Evolutionary conservation across 2,888 invertebrate genomes (phyloP).

Genomic region (Clunio marinus): DNA sequence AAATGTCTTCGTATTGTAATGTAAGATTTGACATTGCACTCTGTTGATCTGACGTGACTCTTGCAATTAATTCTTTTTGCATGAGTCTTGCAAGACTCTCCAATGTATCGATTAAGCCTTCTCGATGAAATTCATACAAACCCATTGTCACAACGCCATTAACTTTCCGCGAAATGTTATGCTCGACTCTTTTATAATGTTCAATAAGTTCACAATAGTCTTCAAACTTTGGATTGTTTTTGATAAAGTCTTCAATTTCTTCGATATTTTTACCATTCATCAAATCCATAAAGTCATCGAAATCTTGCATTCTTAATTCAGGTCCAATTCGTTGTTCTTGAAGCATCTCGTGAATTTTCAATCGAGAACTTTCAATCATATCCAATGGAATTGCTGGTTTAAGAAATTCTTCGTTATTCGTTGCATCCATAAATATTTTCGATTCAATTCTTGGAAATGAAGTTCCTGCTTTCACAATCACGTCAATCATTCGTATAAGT

Average conservation of each 20-base stretch:
- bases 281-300: slow-evolving; percentile 72
- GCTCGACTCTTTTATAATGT: slow-evolving; percentile 60
- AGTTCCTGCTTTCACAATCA: slow-evolving; percentile 68
- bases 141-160: slow-evolving; percentile 67
- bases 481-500: slow-evolving; percentile 65
- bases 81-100: slow-evolving; percentile 64
- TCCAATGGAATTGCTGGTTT: slow-evolving; percentile 73
- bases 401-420: background rate
- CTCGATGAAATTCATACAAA: slow-evolving; percentile 79
- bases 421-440: slow-evolving; percentile 63
- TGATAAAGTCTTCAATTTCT: slow-evolving; percentile 64
- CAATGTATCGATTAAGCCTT: slow-evolving; percentile 68
- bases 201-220: slow-evolving; percentile 60
- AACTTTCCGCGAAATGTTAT: slow-evolving; percentile 57
- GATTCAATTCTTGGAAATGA: slow-evolving; percentile 75
- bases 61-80: slow-evolving; percentile 63
- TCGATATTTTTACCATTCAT: slow-evolving; percentile 61
- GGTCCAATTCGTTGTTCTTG: slow-evolving; percentile 70
- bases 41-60: slow-evolving; percentile 79
- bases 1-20: slow-evolving; percentile 77
- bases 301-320: slow-evolving; percentile 68
- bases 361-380: slow-evolving; percentile 61
- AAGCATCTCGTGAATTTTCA: slow-evolving; percentile 59
- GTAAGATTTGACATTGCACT: slow-evolving; percentile 72
- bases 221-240: slow-evolving; percentile 61